Evolutionary conservation across 2,888 invertebrate species (phyloP).

Genomic region (Agrilus mali): DNA sequence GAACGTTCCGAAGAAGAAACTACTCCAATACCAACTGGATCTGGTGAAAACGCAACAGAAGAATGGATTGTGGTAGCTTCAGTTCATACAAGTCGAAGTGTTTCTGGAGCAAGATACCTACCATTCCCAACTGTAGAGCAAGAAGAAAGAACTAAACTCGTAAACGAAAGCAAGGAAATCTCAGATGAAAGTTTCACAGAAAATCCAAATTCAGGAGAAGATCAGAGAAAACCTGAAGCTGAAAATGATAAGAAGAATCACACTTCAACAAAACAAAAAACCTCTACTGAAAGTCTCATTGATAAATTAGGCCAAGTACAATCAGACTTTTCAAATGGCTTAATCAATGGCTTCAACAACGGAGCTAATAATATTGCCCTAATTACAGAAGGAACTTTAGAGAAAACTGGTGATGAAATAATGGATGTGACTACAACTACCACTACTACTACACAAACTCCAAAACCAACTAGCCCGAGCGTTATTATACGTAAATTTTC

Average conservation of each 20-base stretch:
- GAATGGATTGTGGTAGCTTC: slow-evolving; percentile 75
- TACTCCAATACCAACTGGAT: slow-evolving; percentile 12
- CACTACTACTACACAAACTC: slow-evolving; percentile 34
- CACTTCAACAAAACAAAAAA: slow-evolving; percentile 22
- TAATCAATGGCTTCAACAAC: slow-evolving; percentile 58
- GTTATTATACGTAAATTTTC: slow-evolving; percentile 55
- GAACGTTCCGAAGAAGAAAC: slow-evolving; percentile 8
- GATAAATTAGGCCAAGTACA: slow-evolving; percentile 77
- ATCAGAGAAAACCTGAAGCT: slow-evolving; percentile 19
- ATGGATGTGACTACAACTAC: slow-evolving; percentile 30
- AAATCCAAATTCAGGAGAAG: slow-evolving; percentile 26
- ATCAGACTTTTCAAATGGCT: slow-evolving; percentile 68
- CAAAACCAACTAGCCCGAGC: slow-evolving; percentile 38
- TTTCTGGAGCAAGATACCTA: slow-evolving; percentile 71
- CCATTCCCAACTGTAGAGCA: slow-evolving; percentile 67
- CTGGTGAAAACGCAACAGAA: slow-evolving; percentile 49
- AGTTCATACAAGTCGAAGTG: slow-evolving; percentile 77
- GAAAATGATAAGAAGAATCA: slow-evolving; percentile 26
- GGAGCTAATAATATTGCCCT: slow-evolving; percentile 55
- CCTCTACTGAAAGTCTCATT: slow-evolving; percentile 73
- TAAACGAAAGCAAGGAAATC: slow-evolving; percentile 37
- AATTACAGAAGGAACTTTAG: slow-evolving; percentile 41
- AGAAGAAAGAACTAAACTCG: slow-evolving; percentile 55
- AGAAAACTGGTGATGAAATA: slow-evolving; percentile 22
- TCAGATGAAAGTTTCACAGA: slow-evolving; percentile 6